Evolutionary conservation across 1,140 invertebrate genomes (phyloP).

Genomic region (Hyphantria cunea): DNA sequence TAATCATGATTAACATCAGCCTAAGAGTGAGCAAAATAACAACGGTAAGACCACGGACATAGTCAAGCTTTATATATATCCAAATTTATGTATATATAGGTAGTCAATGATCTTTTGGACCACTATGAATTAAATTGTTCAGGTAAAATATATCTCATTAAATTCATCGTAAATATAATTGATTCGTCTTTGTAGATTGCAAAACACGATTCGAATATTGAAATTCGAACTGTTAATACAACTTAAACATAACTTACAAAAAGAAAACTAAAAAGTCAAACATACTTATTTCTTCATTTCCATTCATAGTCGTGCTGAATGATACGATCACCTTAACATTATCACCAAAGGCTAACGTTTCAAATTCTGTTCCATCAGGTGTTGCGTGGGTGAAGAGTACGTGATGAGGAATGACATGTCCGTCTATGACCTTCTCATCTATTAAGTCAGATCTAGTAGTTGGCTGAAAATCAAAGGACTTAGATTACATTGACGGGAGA

Average conservation of each 20-base stretch:
- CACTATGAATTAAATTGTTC: too few species aligned
- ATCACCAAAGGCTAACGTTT: conserved; percentile 91
- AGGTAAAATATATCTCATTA: too few species aligned
- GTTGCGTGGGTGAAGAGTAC: conserved; percentile 93
- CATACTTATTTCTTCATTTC: conserved; percentile 83
- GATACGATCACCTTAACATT: conserved; percentile 91
- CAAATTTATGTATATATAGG: too few species aligned
- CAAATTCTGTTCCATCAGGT: conserved; percentile 85
- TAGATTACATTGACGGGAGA: not conserved
- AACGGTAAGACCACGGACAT: too few species aligned
- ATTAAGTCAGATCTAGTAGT: conserved; percentile 86
- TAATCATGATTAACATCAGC: too few species aligned
- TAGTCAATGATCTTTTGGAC: too few species aligned
- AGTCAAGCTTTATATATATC: too few species aligned
- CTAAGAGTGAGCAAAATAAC: too few species aligned
- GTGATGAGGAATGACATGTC: conserved; percentile 93
- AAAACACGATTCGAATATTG: too few species aligned
- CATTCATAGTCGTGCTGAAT: conserved; percentile 85
- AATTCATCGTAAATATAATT: too few species aligned
- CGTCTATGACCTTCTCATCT: conserved; percentile 92
- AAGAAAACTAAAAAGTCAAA: conserved; percentile 28
- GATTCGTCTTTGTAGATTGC: too few species aligned
- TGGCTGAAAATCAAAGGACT: conserved; percentile 77
- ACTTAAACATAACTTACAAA: not conserved
- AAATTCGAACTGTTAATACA: too few species aligned